phyloP scores from a whole-genome alignment of 2,888 invertebrate species.

The Protula sp. region DNA sequence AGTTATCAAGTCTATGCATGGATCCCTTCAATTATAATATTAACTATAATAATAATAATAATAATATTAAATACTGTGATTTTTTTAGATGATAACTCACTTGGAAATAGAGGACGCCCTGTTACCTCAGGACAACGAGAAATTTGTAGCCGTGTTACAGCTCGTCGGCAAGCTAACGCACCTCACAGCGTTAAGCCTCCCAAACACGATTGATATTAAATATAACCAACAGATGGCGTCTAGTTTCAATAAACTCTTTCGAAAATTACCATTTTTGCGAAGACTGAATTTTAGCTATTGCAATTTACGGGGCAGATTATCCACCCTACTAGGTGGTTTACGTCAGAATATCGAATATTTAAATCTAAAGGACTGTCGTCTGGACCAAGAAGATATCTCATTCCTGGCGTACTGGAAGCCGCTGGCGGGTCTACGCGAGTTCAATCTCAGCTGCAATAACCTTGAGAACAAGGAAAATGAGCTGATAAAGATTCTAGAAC shows the following conservation, averaged over 20 bases:
- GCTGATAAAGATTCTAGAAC: constrained; percentile 20
- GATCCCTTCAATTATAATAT: no score
- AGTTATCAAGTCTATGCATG: no score
- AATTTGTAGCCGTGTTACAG: constrained; percentile 27
- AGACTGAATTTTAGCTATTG: constrained; percentile 37
- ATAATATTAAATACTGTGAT: no score
- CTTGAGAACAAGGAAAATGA: constrained; percentile 23
- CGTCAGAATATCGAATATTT: constrained; percentile 27
- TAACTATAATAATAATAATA: no score
- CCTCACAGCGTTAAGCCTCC: constrained; percentile 34
- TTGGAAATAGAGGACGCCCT: constrained; percentile 35
- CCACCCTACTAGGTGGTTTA: constrained; percentile 23
- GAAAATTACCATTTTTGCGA: constrained; percentile 21
- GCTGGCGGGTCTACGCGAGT: constrained; percentile 26
- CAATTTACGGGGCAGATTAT: constrained; percentile 29
- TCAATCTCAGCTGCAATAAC: constrained; percentile 41
- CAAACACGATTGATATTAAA: constrained; percentile 32
- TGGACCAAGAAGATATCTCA: constrained; percentile 29
- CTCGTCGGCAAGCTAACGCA: constrained; percentile 28
- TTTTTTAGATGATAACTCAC: constrained; percentile 34
- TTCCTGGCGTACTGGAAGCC: constrained; percentile 32
- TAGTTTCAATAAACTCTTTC: constrained; percentile 25
- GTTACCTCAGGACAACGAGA: constrained; percentile 25
- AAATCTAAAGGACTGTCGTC: constrained; percentile 37
- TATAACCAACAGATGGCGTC: constrained; percentile 19